Percentiles rank a stretch among this genome's conserved stretches.
Evolutionary conservation across 2,113 vertebrate species (phyloP).

Genomic region (Brachyistius frenatus): DNA sequence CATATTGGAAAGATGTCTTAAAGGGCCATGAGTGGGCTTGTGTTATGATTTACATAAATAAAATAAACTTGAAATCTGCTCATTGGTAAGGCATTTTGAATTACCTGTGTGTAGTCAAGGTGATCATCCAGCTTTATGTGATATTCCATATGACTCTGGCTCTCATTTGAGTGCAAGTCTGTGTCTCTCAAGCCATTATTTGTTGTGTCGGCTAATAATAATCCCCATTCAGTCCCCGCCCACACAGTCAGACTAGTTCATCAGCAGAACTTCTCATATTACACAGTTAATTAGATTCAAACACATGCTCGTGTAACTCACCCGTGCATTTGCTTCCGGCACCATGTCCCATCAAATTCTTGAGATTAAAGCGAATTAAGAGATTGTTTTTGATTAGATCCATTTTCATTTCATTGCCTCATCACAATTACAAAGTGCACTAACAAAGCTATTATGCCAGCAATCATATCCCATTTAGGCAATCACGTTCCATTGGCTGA

Average conservation of each 20-base stretch:
- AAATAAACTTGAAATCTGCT: no score
- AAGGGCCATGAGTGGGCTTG: no score
- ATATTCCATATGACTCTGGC: neutral
- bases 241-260: conserved; percentile 56
- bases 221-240: conserved; percentile 43
- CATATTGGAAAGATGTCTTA: no score
- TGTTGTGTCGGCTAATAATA: conserved; percentile 32
- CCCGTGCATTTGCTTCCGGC: conserved; percentile 61
- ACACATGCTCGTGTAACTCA: conserved; percentile 66
- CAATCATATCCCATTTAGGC: conserved; percentile 67
- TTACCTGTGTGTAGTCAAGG: neutral
- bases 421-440: conserved; percentile 66
- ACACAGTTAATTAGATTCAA: conserved; percentile 74
- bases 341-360: conserved; percentile 69
- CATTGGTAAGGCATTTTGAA: no score
- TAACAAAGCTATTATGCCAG: conserved; percentile 65
- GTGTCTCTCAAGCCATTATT: conserved; percentile 18
- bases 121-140: conserved; percentile 5
- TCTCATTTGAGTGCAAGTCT: conserved; percentile 9
- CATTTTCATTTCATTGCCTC: conserved; percentile 70
- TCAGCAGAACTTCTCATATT: conserved; percentile 70
- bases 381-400: conserved; percentile 77
- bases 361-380: conserved; percentile 73
- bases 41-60: no score
- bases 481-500: conserved; percentile 62